Evolutionary conservation across 2,888 invertebrate genomes (phyloP), one percentile per base, ranked within the genome.

Genomic region (Deilephila elpenor): DNA sequence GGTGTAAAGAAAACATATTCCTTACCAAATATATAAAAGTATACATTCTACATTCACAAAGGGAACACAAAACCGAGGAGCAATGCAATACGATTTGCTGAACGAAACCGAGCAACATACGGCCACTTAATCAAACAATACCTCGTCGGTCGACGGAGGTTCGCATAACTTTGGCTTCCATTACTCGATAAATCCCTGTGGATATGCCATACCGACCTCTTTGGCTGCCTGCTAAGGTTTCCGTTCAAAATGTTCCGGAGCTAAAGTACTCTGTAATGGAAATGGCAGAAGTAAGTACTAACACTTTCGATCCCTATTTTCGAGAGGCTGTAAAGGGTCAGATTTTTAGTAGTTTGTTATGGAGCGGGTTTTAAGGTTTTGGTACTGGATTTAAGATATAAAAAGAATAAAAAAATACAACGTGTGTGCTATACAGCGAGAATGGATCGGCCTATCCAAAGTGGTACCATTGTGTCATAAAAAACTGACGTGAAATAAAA

Each of bases 81-180:
- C 44, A 44, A 44, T 44, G 44, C 44, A 44, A 14, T 56, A n/a
- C 56, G 19, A n/a, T n/a, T n/a, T n/a, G 17, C 56, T 0, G 56
- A 44, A 44, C 3, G 44, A 56, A 56, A 56, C 56, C 56, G 56
- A n/a, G 19, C n/a, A 56, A 56, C 56, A 56, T n/a, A 56, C 56
- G 17, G n/a, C 56, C n/a, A 56, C 56, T 56, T 56, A 56, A 56
- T 56, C 56, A 56, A 56, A 56, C 56, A 56, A 56, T 56, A 56
- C 56, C 56, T 56, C n/a, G 19, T 5, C 3, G 44, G n/a, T 56
- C n/a, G 19, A n/a, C 7, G 44, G n/a, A 56, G 56, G 56, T 56
- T 56, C 19, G 56, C 56, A 56, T 56, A 56, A 56, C 56, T 56
- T 56, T n/a, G 56, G 56, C 56, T 56, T 56, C 56, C 56, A 56